Evolutionary conservation across 1,140 invertebrate genomes (phyloP), one percentile per base, ranked within the genome.

Genomic region (Lysiphlebus fabarum): DNA sequence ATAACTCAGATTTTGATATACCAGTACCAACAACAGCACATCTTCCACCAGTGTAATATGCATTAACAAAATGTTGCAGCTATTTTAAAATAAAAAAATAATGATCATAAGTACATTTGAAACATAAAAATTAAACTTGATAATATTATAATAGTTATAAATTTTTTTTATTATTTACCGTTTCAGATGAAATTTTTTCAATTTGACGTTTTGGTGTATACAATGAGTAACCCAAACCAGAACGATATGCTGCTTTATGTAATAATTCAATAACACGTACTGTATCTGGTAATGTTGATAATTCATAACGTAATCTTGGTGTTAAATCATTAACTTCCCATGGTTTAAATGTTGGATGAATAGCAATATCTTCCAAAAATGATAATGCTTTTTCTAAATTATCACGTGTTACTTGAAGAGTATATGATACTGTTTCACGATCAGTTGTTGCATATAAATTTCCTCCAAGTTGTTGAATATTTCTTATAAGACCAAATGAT

Each of bases 241-340:
- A 83, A 40, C 90, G 84, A 76, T 86, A 97, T 7, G 94, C 92
- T 53, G 91, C 92, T 75, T 88, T 88, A 72, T 97, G 94, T 3
- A 96, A 77, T 17, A 92, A 71, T 71, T 97, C 93, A 45, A 94
- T 73, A 9, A 89, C 81, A 47, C 85, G 83, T 53, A 63, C 61
- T 5, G 64, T 65, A 14, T 76, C 70, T 8, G 82, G 68, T 9
- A 81, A 12, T 4, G 72, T 66, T 7, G 80, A 77, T 4, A 85
- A 66, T 63, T 90, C 86, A 8, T 83, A 75, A 43, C 82, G 74
- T 44, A 88, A 43, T 42, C 83, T 72, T 8, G 84, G 74, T 51
- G 79, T 60, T 63, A 87, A 83, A 68, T 95, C 93, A 14, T 78
- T 71, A 11, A 98, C 33, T 79, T 98, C 93, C 94, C 94, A 96